phyloP scores from a whole-genome alignment of 2,888 invertebrate species.

The Eulithis prunata region DNA sequence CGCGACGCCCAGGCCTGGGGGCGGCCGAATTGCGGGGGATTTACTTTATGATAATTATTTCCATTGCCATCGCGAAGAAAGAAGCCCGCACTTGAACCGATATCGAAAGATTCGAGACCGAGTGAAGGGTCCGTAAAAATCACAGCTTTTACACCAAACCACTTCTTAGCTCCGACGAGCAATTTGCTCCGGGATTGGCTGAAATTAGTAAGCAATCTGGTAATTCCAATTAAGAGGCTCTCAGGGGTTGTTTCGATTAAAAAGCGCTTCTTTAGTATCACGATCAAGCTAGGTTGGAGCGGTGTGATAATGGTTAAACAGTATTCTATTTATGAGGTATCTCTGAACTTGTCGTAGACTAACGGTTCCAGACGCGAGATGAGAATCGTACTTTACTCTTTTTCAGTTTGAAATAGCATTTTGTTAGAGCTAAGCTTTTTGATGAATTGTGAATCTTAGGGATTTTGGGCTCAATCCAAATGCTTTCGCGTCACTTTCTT shows the following conservation, averaged over 20 bases:
- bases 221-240: slow-evolving; percentile 54
- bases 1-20: slow-evolving; percentile 65
- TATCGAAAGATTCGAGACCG: slow-evolving; percentile 56
- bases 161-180: slow-evolving; percentile 58
- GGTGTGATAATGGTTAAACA: slow-evolving; percentile 36
- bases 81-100: slow-evolving; percentile 65
- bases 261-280: slow-evolving; percentile 45
- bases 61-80: slow-evolving; percentile 78
- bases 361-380: slow-evolving; percentile 10
- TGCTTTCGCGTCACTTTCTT: not conserved
- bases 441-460: not conserved
- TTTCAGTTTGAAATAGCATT: not conserved
- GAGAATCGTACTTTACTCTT: no score
- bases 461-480: not conserved
- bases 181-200: slow-evolving; percentile 63
- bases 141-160: slow-evolving; percentile 62
- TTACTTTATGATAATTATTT: slow-evolving; percentile 83
- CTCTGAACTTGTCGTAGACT: slow-evolving; percentile 15
- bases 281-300: slow-evolving; percentile 35
- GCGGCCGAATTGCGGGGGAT: slow-evolving; percentile 79
- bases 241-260: slow-evolving; percentile 49
- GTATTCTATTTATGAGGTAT: slow-evolving; percentile 19
- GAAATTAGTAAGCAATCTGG: slow-evolving; percentile 60
- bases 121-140: slow-evolving; percentile 66
- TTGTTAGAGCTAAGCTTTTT: not conserved